These are phyloP conservation scores for Ecliptopera silaceata DNA, from an alignment of 2,888 invertebrate species.

Conservation along the genomic window DNA sequence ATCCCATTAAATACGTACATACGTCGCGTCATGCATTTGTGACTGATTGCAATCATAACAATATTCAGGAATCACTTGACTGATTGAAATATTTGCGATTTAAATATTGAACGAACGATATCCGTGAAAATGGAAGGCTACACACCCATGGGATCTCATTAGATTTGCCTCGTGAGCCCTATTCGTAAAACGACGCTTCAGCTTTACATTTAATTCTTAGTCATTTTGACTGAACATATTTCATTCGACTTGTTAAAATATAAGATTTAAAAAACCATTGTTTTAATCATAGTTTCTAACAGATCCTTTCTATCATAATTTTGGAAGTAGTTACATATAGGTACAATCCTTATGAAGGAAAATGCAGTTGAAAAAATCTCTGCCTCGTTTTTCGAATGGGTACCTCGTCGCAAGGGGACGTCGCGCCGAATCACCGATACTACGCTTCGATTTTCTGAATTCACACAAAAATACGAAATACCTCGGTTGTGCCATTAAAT, in stretches of 20 bases:
- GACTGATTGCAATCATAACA: slow-evolving; percentile 26
- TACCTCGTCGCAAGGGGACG: slow-evolving; percentile 37
- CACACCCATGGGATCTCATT: slow-evolving; percentile 60
- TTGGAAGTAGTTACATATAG: background rate
- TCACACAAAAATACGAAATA: slow-evolving; percentile 45
- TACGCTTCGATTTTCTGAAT: slow-evolving; percentile 51
- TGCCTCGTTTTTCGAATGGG: slow-evolving; percentile 10
- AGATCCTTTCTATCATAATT: too few species aligned
- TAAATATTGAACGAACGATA: slow-evolving; percentile 39
- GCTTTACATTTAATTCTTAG: background rate
- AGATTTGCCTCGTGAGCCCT: slow-evolving; percentile 44
- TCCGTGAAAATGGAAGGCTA: slow-evolving; percentile 48
- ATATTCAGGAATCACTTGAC: slow-evolving; percentile 31
- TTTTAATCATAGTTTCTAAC: too few species aligned
- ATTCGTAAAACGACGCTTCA: slow-evolving; percentile 8
- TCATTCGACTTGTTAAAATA: too few species aligned
- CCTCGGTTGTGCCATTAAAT: slow-evolving; percentile 40
- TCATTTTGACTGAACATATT: background rate
- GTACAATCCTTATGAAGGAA: background rate
- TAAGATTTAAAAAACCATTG: too few species aligned
- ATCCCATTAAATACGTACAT: slow-evolving; percentile 4
- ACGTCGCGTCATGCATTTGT: slow-evolving; percentile 9
- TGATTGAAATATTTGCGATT: slow-evolving; percentile 31
- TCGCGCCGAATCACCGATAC: slow-evolving; percentile 48
- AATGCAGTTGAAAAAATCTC: background rate